Evolutionary conservation across 2,113 vertebrate genomes (phyloP).

Genomic region (Struthidea cinerea): DNA sequence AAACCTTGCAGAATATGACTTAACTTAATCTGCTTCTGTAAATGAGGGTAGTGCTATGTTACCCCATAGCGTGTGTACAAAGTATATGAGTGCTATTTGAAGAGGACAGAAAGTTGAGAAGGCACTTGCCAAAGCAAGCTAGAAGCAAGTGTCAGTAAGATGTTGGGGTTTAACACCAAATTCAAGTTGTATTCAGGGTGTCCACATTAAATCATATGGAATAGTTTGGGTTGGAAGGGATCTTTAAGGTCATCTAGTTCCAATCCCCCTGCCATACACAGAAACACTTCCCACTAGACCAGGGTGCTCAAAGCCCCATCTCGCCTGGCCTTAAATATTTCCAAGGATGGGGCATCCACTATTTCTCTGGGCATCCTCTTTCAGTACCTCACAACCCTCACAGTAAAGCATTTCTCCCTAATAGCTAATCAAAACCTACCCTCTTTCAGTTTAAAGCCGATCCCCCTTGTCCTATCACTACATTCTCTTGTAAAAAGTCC

Average conservation of each 20-base stretch:
- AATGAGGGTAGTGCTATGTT: not conserved
- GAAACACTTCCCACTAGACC: not conserved
- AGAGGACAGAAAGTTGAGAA: not conserved
- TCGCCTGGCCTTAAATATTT: not conserved
- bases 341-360: not conserved
- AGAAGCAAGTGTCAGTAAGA: not conserved
- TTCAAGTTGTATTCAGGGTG: not conserved
- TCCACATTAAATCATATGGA: not conserved
- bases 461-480: too few relatives aligned
- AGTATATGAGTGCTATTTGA: not conserved
- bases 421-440: not conserved
- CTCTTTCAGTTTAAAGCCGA: not conserved
- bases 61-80: not conserved
- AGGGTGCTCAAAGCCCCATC: not conserved
- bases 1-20: not conserved
- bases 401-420: not conserved
- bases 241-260: not conserved
- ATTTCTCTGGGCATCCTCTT: not conserved
- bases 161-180: not conserved
- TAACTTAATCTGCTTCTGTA: not conserved
- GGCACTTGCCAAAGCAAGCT: not conserved
- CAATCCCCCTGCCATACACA: rapidly evolving
- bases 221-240: not conserved
- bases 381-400: not conserved
- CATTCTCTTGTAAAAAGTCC: not conserved